Percentiles rank a stretch among this genome's conserved stretches.
phyloP scores from a whole-genome alignment of 2,113 vertebrate species.

The Microcebus tavaratra region DNA sequence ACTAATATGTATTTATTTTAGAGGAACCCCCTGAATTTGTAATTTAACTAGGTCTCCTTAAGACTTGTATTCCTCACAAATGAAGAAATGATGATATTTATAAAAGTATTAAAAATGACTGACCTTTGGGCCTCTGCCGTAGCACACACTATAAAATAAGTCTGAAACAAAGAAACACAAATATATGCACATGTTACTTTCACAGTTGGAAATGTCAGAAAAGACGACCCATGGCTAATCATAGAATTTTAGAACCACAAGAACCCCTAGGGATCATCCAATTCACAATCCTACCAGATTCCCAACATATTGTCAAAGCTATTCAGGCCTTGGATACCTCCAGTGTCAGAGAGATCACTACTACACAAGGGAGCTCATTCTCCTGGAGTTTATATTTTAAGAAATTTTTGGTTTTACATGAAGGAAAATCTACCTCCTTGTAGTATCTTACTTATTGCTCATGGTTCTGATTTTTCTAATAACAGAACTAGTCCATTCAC shows the following conservation, averaged over 20 bases:
- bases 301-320: neutral
- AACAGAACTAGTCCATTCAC: neutral
- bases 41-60: constrained; percentile 17
- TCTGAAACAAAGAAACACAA: constrained; percentile 80
- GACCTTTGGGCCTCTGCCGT: constrained; percentile 83
- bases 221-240: neutral
- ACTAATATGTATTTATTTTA: constrained; percentile 33
- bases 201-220: constrained; percentile 53
- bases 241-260: constrained; percentile 37
- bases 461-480: neutral
- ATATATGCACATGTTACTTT: constrained; percentile 23
- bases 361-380: neutral
- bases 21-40: constrained; percentile 1
- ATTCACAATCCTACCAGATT: neutral
- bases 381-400: constrained; percentile 15
- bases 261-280: neutral
- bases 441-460: neutral
- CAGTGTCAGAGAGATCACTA: neutral
- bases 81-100: constrained; percentile 4
- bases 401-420: neutral
- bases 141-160: constrained; percentile 82
- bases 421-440: neutral
- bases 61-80: constrained; percentile 42
- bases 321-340: neutral
- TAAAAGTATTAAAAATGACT: constrained; percentile 68